Evolutionary conservation across 2,113 vertebrate genomes (phyloP).

Genomic region (Mobula hypostoma): DNA sequence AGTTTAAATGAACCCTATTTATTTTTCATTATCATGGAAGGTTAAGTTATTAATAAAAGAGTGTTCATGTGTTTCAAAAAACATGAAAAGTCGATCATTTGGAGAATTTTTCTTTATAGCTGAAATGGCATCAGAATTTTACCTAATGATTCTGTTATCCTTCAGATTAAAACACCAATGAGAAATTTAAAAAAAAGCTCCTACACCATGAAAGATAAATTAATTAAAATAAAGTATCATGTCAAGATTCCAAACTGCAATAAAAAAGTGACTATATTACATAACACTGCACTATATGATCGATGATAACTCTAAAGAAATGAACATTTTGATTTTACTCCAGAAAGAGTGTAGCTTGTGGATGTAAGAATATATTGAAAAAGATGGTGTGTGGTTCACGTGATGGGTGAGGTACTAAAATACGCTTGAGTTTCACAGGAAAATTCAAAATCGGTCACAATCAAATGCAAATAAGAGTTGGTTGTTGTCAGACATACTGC

Average conservation of each 20-base stretch:
- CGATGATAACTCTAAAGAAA: neutral
- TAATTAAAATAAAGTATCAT: conserved; percentile 15
- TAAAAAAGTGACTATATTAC: no score
- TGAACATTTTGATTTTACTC: neutral
- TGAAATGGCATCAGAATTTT: no score
- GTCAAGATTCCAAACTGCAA: neutral
- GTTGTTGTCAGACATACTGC: neutral
- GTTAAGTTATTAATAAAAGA: conserved; percentile 52
- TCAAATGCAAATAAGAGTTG: neutral
- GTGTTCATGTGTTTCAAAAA: conserved; percentile 48
- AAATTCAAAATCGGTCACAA: neutral
- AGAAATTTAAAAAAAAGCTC: conserved; percentile 8
- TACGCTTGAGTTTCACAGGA: neutral
- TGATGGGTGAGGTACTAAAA: neutral
- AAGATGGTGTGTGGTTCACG: neutral
- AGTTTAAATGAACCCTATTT: conserved; percentile 61
- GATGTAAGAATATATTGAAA: neutral
- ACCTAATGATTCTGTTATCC: neutral
- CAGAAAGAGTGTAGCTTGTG: neutral
- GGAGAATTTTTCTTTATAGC: neutral
- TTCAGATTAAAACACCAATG: neutral
- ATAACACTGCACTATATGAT: neutral
- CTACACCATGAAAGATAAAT: neutral
- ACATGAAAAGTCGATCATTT: neutral
- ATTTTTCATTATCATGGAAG: conserved; percentile 58